Base-by-base conservation (phyloP, 2,888 invertebrate species). In the Drosophila melanosoma region DNA sequence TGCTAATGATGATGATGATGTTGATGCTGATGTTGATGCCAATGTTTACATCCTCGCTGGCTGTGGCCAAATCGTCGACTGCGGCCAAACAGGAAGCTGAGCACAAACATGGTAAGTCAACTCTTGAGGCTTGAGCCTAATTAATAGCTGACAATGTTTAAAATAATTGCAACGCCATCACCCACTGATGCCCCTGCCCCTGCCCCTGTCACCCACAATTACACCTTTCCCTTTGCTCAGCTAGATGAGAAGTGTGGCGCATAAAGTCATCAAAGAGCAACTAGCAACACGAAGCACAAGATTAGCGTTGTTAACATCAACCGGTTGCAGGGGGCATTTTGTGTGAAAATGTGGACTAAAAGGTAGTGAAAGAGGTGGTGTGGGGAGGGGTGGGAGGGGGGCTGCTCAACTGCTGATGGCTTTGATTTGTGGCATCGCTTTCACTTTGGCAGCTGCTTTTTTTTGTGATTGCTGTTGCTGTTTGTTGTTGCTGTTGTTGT, bases 401-500 rank as follows among this genome's bases (percentile, higher is more conserved):
- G 23, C 45, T 15, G 23, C 23, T 45, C 15, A 23, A 45, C 67
- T 67, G 69, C 67, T 67, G 79, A 64, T 82, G 70, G 54, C 70
- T 87, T 80, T 81, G 81, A 84, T 86, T 89, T 89, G 89, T 83
- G 84, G 82, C 82, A 81, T 81, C 87, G 80, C 84, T 85, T 85
- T 85, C 84, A 85, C 84, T 85, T 89, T 82, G 67, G 48, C 80
- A 70, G 64, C 57, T 51, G 72, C 49, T 58, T 66, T 53, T 53
- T 59, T n/a, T 32, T 58, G 52, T 15, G 56, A 54, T 49, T 65
- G 56, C 35, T 36, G 42, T 51, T 63, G 58, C 40, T 68, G 66
- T 15, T 48, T 51, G 32, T 42, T 26, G 23, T 36, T 53, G 59
- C 20, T 35, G 38, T 12, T 59, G 49, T n/a, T 61, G 59, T 40